phyloP scores from a whole-genome alignment of 2,113 vertebrate genomes.

The Nesogale talazaci region DNA sequence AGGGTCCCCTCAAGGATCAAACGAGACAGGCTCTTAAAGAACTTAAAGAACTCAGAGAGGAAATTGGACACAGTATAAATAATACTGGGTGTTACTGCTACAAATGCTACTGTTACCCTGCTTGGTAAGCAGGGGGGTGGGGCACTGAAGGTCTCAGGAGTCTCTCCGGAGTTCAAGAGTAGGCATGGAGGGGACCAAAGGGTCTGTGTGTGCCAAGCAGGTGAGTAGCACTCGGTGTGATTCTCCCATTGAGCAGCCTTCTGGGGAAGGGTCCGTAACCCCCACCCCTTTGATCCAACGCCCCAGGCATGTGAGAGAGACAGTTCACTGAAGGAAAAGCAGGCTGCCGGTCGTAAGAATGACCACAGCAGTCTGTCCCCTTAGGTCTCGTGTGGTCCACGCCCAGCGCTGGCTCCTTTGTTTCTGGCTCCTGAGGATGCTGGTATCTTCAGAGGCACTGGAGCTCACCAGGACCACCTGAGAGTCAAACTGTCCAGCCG shows the following conservation, averaged over 20 bases:
- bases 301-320: not conserved
- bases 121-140: no score
- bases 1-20: not conserved
- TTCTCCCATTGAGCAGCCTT: no score
- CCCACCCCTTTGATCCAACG: not conserved
- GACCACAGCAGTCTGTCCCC: slow-evolving; percentile 16
- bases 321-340: not conserved
- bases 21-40: not conserved
- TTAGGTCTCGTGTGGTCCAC: not conserved
- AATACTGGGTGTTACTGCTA: not conserved
- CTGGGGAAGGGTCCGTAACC: not conserved
- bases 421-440: not conserved
- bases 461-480: not conserved
- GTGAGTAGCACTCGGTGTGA: not conserved
- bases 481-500: not conserved
- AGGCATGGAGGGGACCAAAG: not conserved
- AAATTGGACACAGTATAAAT: not conserved
- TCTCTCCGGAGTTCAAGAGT: not conserved
- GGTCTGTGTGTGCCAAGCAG: no score
- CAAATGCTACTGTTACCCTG: not conserved
- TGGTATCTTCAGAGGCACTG: not conserved
- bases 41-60: not conserved
- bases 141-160: not conserved
- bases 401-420: not conserved
- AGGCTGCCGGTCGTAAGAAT: not conserved